Evolutionary conservation across 2,113 vertebrate genomes (phyloP), one percentile per base, ranked within the genome.

Genomic region (Octodon degus): DNA sequence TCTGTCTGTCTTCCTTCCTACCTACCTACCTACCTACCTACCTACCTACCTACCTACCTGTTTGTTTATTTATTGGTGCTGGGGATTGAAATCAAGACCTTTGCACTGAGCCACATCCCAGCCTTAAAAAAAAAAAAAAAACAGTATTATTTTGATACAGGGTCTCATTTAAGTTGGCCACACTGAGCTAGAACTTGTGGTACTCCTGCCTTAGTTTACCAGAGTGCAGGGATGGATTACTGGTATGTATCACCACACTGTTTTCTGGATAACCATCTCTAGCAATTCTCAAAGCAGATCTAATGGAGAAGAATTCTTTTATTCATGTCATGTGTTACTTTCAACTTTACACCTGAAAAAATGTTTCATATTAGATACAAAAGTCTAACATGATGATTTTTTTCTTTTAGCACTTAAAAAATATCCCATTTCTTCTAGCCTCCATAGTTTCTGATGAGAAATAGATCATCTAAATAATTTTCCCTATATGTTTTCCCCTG

Each of bases 371-470:
- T 83, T 95, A 74, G 40, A 70, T 92, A 65, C 32, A 82, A 85
- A 94, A 91, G 89, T 72, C 14, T 62, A 86, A 53, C 32, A 53
- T 91, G 47, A 85, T 43, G 43, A 60, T 70, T 58, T 50, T 90
- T 86, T 53, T 85, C 47, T 86, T 92, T 90, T 43, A 88, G 25
- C 10, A 92, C 74, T 94, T 94, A 22, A 84, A 84, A 92, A 90
- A 58, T 86, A 40, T 65, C 25, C 16, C 1, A 77, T 63, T 68
- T 81, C 55, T 63, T 91, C 30, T 93, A 70, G 60, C 37, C 43
- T 96, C 43, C 37, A 50, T 34, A 43, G 30, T 70, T 91, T 96
- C 53, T 72, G 43, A 77, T 76, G 63, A 96, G 84, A 96, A 96
- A 82, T 72, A 60, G 22, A 34, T 68, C 10, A 92, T 63, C 60